phyloP scores from a whole-genome alignment of 2,888 invertebrate species.

The Listrodromus nycthemerus region DNA sequence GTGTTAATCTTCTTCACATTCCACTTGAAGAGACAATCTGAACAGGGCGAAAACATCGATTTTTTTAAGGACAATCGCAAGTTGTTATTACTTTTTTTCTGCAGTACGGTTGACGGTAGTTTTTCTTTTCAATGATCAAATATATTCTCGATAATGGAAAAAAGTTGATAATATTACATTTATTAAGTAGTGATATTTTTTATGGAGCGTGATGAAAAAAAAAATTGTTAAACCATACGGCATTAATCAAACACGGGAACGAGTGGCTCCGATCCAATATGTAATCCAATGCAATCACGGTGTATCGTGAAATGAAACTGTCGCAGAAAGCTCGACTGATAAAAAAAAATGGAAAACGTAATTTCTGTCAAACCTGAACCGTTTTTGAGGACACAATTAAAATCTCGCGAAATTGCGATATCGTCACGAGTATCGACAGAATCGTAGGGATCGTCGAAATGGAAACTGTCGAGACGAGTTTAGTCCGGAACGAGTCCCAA shows the following conservation, averaged over 20 bases:
- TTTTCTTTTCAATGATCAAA: neutral
- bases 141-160: neutral
- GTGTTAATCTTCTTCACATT: neutral
- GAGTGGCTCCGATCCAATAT: neutral
- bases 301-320: neutral
- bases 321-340: neutral
- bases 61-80: neutral
- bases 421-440: constrained; percentile 55
- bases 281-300: neutral
- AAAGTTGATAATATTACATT: neutral
- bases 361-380: constrained; percentile 12
- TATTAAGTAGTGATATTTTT: neutral
- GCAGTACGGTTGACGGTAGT: neutral
- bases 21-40: neutral
- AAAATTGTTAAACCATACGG: neutral
- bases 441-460: constrained; percentile 56
- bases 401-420: constrained; percentile 55
- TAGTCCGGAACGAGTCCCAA: constrained; percentile 10
- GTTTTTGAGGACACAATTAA: constrained; percentile 46
- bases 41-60: neutral
- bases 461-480: constrained; percentile 45
- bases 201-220: neutral
- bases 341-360: constrained; percentile 15
- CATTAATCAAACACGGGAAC: neutral
- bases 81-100: neutral